Evolutionary conservation across 2,888 invertebrate genomes (phyloP), one percentile per base, ranked within the genome.

Genomic region (Chrysotoxum bicinctum): DNA sequence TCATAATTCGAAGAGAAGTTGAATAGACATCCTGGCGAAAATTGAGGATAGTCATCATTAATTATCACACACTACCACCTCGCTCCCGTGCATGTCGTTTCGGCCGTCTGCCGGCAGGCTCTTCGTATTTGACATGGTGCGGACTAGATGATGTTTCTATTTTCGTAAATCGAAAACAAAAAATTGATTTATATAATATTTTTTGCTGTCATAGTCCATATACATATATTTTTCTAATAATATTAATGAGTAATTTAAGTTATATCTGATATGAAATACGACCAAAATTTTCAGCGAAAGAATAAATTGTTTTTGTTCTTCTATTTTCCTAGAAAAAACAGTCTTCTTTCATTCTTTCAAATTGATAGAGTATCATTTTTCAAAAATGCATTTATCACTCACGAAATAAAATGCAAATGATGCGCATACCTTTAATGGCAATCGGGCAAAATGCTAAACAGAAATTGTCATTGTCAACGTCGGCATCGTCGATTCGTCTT

Each of bases 341-440:
- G 9, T 21, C 2, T 23, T 26, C 9, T 30, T 7, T 12, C 35
- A 52, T 4, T 14, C 32, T 4, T 12, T 37, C 10, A 30, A 54
- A 76, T 72, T 75, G 79, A 84, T 80, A 60, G 66, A 45, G 60
- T 54, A 75, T 58, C 58, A 75, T 79, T 52, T 58, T 52, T 68
- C 70, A 70, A 72, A 80, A 76, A 80, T 84, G 75, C 80, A 84
- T 80, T 68, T 80, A 80, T 85, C 80, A 76, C 50, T 72, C 62
- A 72, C 16, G 21, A 68, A 79, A 76, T 85, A 69, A 80, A 85
- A 85, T 85, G 80, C 80, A 85, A 85, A 85, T 80, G 80, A 66
- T 85, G 76, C 79, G 76, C 79, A 43, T 75, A 50, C 56, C 73
- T 16, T 79, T 79, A 58, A 79, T 30, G 70, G 78, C 75, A 66